These are phyloP conservation scores for Prionailurus viverrinus DNA, from an alignment of 2,113 vertebrate species.

Conservation along the genomic window DNA sequence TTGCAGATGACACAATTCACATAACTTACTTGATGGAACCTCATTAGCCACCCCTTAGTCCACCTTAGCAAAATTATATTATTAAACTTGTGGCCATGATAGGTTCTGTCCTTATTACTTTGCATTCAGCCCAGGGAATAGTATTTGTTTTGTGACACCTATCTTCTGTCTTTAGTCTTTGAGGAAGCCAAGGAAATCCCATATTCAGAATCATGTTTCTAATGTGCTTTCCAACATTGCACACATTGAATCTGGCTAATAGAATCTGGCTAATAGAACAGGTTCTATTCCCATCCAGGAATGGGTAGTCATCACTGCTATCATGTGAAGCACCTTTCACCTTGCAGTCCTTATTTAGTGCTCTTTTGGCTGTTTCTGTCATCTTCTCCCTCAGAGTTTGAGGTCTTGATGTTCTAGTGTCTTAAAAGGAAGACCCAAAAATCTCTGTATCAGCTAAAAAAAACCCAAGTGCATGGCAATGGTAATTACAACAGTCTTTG, in stretches of 20 bases:
- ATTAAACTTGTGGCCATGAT: constrained; percentile 60
- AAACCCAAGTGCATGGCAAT: not conserved
- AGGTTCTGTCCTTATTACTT: constrained; percentile 65
- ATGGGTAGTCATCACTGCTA: not conserved
- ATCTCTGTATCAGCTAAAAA: constrained; percentile 6
- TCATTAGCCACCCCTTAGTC: constrained; percentile 74
- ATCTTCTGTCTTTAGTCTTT: constrained; percentile 56
- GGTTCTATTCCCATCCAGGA: too few species aligned
- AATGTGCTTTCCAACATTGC: not conserved
- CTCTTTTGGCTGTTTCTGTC: not conserved
- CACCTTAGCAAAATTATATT: constrained; percentile 67
- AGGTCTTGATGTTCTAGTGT: not conserved
- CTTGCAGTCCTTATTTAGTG: not conserved
- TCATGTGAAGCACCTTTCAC: not conserved
- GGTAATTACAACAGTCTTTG: not conserved
- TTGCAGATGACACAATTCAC: constrained; percentile 75
- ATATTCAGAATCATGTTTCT: constrained; percentile 6
- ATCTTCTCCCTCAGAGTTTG: not conserved
- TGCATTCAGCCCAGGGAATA: constrained; percentile 19
- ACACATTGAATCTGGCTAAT: not conserved
- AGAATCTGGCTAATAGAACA: not conserved
- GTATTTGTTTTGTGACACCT: constrained; percentile 57
- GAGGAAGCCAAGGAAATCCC: constrained; percentile 58
- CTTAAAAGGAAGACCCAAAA: constrained; percentile 42
- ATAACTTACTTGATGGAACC: constrained; percentile 66